These are phyloP conservation scores for Molorchus minor DNA, from an alignment of 2,888 invertebrate species.

Conservation along the genomic window DNA sequence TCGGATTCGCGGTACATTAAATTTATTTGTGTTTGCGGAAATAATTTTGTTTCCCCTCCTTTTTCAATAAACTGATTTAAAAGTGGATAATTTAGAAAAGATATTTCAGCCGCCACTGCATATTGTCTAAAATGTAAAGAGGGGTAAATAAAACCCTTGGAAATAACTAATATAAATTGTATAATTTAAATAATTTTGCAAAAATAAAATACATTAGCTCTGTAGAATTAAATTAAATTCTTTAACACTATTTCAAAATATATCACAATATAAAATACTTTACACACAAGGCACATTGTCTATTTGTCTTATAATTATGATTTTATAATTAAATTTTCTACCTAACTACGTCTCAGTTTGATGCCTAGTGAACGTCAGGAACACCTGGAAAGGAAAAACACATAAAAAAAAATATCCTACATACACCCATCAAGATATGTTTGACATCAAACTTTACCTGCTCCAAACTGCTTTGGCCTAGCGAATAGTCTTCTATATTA, in stretches of 20 bases:
- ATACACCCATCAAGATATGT: neutral
- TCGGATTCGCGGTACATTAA: too few species aligned
- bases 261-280: slow-evolving; percentile 21
- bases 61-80: too few species aligned
- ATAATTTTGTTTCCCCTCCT: too few species aligned
- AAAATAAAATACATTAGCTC: slow-evolving; percentile 12
- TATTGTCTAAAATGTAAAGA: too few species aligned
- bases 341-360: slow-evolving; percentile 51
- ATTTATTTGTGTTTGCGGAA: too few species aligned
- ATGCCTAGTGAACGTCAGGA: slow-evolving; percentile 73
- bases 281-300: slow-evolving; percentile 14
- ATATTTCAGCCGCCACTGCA: too few species aligned
- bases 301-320: neutral
- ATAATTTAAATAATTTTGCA: neutral
- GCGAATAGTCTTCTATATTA: slow-evolving; percentile 80
- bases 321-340: neutral
- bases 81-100: too few species aligned
- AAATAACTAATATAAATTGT: neutral
- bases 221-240: too few species aligned
- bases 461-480: slow-evolving; percentile 84
- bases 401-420: neutral
- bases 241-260: too few species aligned
- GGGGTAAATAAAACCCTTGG: too few species aligned
- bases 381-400: slow-evolving; percentile 66
- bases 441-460: slow-evolving; percentile 62